Base-by-base conservation (phyloP, 2,113 vertebrate genomes). In the Misgurnus anguillicaudatus region DNA sequence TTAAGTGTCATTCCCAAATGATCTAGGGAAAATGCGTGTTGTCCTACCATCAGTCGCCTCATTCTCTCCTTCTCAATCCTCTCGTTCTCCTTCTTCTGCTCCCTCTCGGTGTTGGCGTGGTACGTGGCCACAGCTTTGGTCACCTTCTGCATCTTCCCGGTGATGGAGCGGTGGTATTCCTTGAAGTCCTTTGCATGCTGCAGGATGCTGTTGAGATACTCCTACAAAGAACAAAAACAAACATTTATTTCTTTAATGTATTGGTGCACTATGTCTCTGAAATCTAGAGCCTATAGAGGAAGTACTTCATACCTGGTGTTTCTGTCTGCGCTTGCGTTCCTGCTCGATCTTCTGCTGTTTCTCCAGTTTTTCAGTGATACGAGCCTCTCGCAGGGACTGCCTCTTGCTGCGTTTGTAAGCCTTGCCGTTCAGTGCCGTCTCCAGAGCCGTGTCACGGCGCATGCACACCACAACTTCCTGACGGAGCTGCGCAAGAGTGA, bases 341-440 rank as follows among this genome's bases (percentile, higher is more conserved):
- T 99, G 98, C 83, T 99, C 98, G 0, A 99, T 99, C 93, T 99
- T 99, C 91, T 99, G 98, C 89, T 99, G 98, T 74, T 99, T 99
- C 90, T 99, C 97, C 57, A 99, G 94, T 88, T 99, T 99, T 91
- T 99, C 98, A 0, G 98, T 99, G 91, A 99, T 98, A 7, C 98
- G 93, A 0, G 98, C 97, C 86, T 99, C 98, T 0, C 98, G 95
- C 5, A 98, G 86, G 0, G 96, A 98, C 90, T 99, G 98, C 0
- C 98, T 90, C 83, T 99, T 99, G 92, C 97, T 99, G 84, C 98
- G 95, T 79, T 99, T 99, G 90, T 99, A 99, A 6, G 98, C 97
- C 87, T 98, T 98, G 72, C 95, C 96, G 0, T 98, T 98, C 7
- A 99, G 95, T 0, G 98, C 98, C 0, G 98, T 99, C 85, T 98